Evolutionary conservation across 2,888 invertebrate genomes (phyloP).

Genomic region (Trichopria drosophilae): DNA sequence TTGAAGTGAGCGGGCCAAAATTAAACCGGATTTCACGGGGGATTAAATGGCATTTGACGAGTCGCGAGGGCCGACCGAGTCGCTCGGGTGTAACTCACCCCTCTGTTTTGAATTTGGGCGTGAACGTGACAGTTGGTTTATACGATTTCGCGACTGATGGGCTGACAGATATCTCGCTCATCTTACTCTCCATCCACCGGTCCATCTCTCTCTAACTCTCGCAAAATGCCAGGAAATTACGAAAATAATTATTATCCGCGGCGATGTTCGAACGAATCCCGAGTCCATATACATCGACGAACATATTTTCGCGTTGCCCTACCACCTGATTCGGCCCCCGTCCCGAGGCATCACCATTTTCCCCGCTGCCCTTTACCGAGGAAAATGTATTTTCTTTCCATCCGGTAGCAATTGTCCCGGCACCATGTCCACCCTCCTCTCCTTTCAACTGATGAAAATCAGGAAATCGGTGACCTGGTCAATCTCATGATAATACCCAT

Average conservation of each 20-base stretch:
- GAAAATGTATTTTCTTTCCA: constrained; percentile 8
- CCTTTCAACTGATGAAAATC: no score
- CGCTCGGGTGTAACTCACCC: constrained; percentile 22
- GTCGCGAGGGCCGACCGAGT: constrained; percentile 12
- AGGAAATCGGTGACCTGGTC: no score
- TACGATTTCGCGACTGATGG: constrained; percentile 50
- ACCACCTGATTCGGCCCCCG: no score
- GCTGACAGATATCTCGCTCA: no score
- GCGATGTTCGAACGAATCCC: no score
- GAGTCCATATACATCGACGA: no score
- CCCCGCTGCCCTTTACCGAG: not conserved
- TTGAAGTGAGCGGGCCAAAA: not conserved
- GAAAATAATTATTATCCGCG: constrained; percentile 51
- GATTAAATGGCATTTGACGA: constrained; percentile 46
- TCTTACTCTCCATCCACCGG: no score
- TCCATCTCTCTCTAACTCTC: constrained; percentile 41
- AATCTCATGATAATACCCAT: no score
- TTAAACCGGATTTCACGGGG: constrained; percentile 44
- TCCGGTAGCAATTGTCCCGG: constrained; percentile 17
- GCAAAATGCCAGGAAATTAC: constrained; percentile 51
- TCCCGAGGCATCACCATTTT: no score
- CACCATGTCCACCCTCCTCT: constrained; percentile 1
- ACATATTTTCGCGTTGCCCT: no score
- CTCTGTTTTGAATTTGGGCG: constrained; percentile 45
- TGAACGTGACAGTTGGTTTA: constrained; percentile 51